phyloP scores from a whole-genome alignment of 1,140 invertebrate genomes.

The Formica exsecta region DNA sequence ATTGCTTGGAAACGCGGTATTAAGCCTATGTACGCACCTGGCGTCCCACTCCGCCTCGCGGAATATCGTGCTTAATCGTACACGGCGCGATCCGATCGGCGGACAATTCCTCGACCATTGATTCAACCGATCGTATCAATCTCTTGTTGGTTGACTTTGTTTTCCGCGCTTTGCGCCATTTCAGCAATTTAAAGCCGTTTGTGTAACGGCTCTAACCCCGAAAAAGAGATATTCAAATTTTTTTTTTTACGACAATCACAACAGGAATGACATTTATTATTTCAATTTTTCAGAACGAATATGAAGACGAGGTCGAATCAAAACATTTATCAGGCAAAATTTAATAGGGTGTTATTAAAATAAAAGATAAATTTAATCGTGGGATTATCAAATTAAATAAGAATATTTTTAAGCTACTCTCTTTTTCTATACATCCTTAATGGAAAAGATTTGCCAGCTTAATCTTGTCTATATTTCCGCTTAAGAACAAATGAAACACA shows the following conservation, averaged over 20 bases:
- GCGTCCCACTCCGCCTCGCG: constrained; percentile 1
- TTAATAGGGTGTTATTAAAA: too few species aligned
- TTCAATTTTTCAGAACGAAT: not conserved
- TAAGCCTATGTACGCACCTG: constrained; percentile 67
- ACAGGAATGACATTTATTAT: not conserved
- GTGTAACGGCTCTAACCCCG: not conserved
- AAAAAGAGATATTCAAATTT: not conserved
- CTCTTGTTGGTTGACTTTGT: constrained; percentile 45
- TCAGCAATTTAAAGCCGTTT: constrained; percentile 17
- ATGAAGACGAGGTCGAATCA: too few species aligned
- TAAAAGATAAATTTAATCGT: too few species aligned
- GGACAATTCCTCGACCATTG: constrained; percentile 50
- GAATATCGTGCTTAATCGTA: constrained; percentile 66
- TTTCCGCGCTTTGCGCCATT: constrained; percentile 15
- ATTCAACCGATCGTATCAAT: constrained; percentile 29
- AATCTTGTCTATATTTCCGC: too few species aligned
- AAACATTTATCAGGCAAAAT: too few species aligned
- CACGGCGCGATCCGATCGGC: constrained; percentile 47
- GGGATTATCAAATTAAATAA: too few species aligned
- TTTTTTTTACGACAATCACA: not conserved
- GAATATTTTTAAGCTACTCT: too few species aligned
- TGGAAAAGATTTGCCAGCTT: too few species aligned
- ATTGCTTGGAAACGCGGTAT: constrained; percentile 63
- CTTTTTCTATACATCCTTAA: too few species aligned
- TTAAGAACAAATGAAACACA: too few species aligned